A percentile compares a stretch with the other conserved stretches of the same genome.
Conservation (phyloP, 2,113 vertebrate species). For the Lophura nycthemera region DNA sequence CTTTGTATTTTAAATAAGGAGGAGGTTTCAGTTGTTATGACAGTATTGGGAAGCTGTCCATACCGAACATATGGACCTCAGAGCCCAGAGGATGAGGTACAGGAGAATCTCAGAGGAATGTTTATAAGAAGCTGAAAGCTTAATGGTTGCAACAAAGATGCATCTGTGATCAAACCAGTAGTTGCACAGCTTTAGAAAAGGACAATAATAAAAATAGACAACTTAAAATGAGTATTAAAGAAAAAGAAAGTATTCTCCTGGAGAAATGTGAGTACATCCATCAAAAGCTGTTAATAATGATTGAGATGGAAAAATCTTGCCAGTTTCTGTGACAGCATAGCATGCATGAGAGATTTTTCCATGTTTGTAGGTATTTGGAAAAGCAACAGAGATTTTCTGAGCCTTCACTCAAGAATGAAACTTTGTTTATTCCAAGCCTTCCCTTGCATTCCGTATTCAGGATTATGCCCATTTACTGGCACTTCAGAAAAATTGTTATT, state of each 20-base stretch:
- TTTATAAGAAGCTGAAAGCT: not conserved
- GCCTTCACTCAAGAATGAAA: not conserved
- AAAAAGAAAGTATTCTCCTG: not conserved
- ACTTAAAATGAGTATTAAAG: not conserved
- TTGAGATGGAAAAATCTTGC: not conserved
- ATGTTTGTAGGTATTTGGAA: not conserved
- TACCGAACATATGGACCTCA: not conserved
- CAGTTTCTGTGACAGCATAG: not conserved
- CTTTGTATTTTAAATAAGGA: not conserved
- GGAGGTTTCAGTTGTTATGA: not conserved
- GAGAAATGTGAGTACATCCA: not conserved
- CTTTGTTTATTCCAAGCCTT: not conserved
- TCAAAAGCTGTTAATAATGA: not conserved
- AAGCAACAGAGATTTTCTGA: not conserved
- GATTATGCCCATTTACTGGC: not conserved
- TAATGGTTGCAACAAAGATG: not conserved
- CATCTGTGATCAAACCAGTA: not conserved
- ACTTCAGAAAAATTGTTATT: not conserved
- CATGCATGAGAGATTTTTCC: not conserved
- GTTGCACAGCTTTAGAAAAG: not conserved
- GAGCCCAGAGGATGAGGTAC: not conserved
- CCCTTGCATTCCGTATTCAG: not conserved
- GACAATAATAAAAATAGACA: not conserved
- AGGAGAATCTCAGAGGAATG: not conserved
- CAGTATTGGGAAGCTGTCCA: not conserved